Evolutionary conservation across 2,888 invertebrate genomes (phyloP), one percentile per base, ranked within the genome.

Genomic region (Hypomecis atomaria): DNA sequence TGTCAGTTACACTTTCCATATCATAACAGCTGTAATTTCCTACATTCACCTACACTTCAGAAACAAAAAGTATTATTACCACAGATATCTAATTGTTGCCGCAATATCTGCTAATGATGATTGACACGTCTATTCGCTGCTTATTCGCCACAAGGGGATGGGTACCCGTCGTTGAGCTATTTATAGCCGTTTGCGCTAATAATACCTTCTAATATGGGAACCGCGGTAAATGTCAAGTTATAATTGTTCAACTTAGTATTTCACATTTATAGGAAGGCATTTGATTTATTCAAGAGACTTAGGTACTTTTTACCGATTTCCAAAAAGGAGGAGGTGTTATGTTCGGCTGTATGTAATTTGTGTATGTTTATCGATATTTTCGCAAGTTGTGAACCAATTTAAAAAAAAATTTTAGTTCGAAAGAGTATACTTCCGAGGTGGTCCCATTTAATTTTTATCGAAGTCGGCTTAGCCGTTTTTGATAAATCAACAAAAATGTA

Each of bases 31-130:
- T 23, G 3, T 23, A 23, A 5, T 33, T 52, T 10, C 33, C 33
- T 6, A 49, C 37, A 37, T 37, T 36, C 34, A 48, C 34, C 33
- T 23, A 23, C 8, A 13, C 9, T 11, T 45, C 38, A 43, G 48
- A 60, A 60, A 60, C 48, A 59, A 64, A 59, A n/a, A n/a, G 34
- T 57, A 60, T 57, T 52, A 65, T 57, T 42, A 53, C 38, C 60
- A 33, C 34, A 48, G 49, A 60, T 65, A 65, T 44, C 54, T 63
- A 77, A 80, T 78, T 78, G 72, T 70, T 67, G 71, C 76, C 72
- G 78, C 79, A 79, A 84, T 81, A 79, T 76, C 70, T 64, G 71
- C 76, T 88, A 86, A 88, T 84, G 83, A 81, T 85, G 85, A 87
- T 75, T 73, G 82, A 85, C 86, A 73, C 68, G 71, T 75, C 77